phyloP scores from a whole-genome alignment of 1,140 invertebrate species.

The Lordiphosa stackelbergi region DNA sequence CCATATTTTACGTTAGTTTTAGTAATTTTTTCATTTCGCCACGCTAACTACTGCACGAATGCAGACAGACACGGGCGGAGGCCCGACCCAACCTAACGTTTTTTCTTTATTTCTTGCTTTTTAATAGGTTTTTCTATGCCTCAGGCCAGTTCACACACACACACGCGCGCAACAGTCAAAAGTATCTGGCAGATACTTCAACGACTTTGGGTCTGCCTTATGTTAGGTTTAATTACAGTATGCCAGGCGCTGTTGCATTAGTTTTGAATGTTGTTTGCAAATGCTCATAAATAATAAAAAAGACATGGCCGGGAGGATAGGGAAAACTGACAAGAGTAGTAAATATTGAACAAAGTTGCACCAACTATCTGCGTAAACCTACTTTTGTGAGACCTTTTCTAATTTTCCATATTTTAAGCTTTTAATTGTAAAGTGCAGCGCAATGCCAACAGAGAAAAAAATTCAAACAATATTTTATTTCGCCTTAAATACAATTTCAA shows the following conservation, averaged over 20 bases:
- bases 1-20: conserved; percentile 65
- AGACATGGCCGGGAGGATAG: conserved; percentile 9
- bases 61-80: conserved; percentile 20
- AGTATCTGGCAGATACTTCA: conserved; percentile 64
- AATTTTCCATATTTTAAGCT: no score
- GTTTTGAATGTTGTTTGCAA: conserved; percentile 48
- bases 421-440: no score
- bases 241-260: conserved; percentile 65
- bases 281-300: conserved; percentile 56
- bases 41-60: conserved; percentile 66
- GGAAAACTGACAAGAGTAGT: no score
- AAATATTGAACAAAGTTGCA: background rate
- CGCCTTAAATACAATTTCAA: conserved; percentile 13
- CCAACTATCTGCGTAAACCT: background rate
- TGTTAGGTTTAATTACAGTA: conserved; percentile 65
- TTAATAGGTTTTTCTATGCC: conserved; percentile 69
- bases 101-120: conserved; percentile 18
- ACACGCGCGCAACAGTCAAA: conserved; percentile 5
- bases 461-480: no score
- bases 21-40: conserved; percentile 67
- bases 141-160: conserved; percentile 29
- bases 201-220: conserved; percentile 31
- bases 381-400: no score
- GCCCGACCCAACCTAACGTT: conserved; percentile 50
- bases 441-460: no score